Evolutionary conservation across 2,113 vertebrate species (phyloP).

Genomic region (Stigmatopora nigra): DNA sequence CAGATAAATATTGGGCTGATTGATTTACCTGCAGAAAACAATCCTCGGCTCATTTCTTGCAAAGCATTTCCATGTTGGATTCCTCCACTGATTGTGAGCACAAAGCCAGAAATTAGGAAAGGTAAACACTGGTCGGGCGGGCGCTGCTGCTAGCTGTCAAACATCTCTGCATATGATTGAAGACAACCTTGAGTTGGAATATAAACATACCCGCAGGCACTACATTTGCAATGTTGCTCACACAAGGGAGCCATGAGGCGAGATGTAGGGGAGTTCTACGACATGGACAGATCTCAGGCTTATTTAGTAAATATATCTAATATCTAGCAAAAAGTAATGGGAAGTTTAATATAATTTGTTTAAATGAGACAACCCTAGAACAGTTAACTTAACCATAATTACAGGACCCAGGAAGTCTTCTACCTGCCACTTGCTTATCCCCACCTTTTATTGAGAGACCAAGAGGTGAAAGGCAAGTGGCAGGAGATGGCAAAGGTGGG

Average conservation of each 20-base stretch:
- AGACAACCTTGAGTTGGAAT: constrained; percentile 67
- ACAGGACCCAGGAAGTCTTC: too few relatives aligned
- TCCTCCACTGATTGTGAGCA: constrained; percentile 62
- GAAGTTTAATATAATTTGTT: too few relatives aligned
- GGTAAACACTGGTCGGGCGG: constrained; percentile 52
- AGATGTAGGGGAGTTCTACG: constrained; percentile 24
- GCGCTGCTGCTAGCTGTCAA: constrained; percentile 70
- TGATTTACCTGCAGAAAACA: constrained; percentile 7
- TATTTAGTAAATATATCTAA: too few relatives aligned
- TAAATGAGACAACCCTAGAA: too few relatives aligned
- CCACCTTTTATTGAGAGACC: too few relatives aligned
- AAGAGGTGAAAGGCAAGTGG: too few relatives aligned
- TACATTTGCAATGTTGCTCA: constrained; percentile 38
- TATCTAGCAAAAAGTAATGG: too few relatives aligned
- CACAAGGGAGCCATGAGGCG: constrained; percentile 36
- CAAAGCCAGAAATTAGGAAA: constrained; percentile 47
- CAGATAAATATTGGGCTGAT: constrained; percentile 6
- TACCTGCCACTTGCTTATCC: too few relatives aligned
- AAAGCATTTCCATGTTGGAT: constrained; percentile 24
- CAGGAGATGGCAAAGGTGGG: too few relatives aligned
- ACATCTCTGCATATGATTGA: constrained; percentile 70
- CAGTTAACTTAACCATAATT: too few relatives aligned
- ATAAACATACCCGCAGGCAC: constrained; percentile 68
- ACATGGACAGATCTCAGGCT: constrained; percentile 4
- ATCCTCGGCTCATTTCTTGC: background rate